Evolutionary conservation across 2,888 invertebrate genomes (phyloP).

Genomic region (Catocala fraxini): DNA sequence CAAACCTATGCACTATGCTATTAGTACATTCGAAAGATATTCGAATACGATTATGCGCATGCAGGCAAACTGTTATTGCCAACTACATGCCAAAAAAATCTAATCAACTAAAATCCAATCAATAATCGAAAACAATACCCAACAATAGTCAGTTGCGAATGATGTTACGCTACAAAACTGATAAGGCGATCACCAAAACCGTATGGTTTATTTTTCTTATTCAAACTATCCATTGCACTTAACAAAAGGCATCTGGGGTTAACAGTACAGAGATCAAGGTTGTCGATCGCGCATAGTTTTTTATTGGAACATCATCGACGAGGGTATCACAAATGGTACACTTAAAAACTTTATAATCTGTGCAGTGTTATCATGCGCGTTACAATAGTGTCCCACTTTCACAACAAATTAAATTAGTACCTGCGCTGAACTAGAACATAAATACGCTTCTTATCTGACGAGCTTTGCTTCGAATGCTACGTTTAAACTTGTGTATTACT

Average conservation of each 20-base stretch:
- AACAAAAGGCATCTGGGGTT: constrained; percentile 9
- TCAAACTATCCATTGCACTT: constrained; percentile 4
- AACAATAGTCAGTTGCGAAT: too few relatives aligned
- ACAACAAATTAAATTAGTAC: constrained; percentile 57
- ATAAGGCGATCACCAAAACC: too few relatives aligned
- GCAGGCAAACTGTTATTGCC: too few relatives aligned
- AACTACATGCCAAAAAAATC: too few relatives aligned
- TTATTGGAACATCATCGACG: constrained; percentile 15
- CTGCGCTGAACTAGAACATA: constrained; percentile 48
- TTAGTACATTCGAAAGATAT: too few relatives aligned
- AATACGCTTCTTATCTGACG: constrained; percentile 51
- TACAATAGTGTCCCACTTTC: constrained; percentile 58
- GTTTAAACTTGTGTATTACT: constrained; percentile 13
- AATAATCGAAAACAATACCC: too few relatives aligned
- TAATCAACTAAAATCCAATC: too few relatives aligned
- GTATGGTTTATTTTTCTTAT: neutral
- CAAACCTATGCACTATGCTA: too few relatives aligned
- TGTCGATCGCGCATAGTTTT: constrained; percentile 9
- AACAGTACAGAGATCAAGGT: constrained; percentile 11
- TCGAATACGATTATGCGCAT: too few relatives aligned
- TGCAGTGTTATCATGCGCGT: constrained; percentile 53
- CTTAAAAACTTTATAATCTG: constrained; percentile 18
- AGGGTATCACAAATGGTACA: constrained; percentile 1
- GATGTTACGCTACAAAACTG: too few relatives aligned
- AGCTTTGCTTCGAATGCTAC: constrained; percentile 38